Percentiles rank a stretch among this genome's conserved stretches.
Evolutionary conservation across 2,888 invertebrate species (phyloP).

Genomic region (Dryococelus australis): DNA sequence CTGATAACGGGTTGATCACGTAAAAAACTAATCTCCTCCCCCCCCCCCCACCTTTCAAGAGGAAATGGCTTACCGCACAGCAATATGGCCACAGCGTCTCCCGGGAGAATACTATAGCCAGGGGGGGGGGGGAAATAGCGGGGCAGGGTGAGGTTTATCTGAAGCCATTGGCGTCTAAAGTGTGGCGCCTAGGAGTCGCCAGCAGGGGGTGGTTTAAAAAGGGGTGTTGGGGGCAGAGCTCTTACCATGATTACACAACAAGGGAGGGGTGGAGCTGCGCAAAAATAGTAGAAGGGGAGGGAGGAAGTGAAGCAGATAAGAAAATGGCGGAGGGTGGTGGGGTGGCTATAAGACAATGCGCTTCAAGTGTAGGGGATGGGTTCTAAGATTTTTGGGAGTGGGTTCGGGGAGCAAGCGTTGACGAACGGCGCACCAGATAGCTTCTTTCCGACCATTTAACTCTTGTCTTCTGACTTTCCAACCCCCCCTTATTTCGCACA

Average conservation of each 20-base stretch:
- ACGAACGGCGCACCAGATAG: neutral
- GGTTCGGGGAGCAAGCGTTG: neutral
- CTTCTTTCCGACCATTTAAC: neutral
- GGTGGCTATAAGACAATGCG: neutral
- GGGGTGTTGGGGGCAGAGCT: neutral
- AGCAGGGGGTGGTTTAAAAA: neutral
- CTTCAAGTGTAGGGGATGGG: neutral
- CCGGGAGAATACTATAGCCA: neutral
- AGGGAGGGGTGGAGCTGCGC: neutral
- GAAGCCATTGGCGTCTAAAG: conserved; percentile 4
- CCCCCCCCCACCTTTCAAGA: too few relatives aligned
- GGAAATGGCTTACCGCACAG: too few relatives aligned
- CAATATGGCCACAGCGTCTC: neutral
- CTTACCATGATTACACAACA: conserved; percentile 8
- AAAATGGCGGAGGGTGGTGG: too few relatives aligned
- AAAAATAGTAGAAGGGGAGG: neutral
- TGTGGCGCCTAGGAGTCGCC: neutral
- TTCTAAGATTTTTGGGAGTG: neutral
- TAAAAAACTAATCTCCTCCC: too few relatives aligned
- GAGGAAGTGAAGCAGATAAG: neutral
- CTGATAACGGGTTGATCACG: too few relatives aligned
- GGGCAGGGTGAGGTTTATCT: neutral
- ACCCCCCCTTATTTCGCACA: neutral
- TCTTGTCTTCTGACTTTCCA: neutral
- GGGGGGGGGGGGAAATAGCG: neutral